A percentile compares a stretch with the other conserved stretches of the same genome.
These are phyloP conservation scores for Trididemnum miniatum DNA, from an alignment of 23 tunicate genomes.

Conservation along the genomic window DNA sequence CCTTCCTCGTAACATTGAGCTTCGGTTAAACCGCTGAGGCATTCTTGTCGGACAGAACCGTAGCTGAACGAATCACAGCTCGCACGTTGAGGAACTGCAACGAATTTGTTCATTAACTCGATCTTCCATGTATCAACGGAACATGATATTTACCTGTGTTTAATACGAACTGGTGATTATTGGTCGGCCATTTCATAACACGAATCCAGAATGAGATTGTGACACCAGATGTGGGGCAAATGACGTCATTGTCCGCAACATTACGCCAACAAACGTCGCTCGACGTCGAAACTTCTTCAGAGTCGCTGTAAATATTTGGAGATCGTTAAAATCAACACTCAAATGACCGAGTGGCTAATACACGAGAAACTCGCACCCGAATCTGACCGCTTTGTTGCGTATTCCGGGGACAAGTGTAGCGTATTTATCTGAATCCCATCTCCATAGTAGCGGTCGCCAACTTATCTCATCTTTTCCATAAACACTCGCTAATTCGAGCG, in stretches of 20 bases:
- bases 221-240: conserved; percentile 31
- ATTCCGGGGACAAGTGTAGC: conserved; percentile 46
- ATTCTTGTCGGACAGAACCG: too few species aligned
- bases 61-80: too few species aligned
- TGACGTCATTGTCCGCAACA: not conserved
- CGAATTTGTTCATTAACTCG: too few species aligned
- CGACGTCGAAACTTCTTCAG: conserved; percentile 45
- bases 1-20: too few species aligned
- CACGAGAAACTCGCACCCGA: conserved; percentile 46
- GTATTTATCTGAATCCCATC: conserved; percentile 28
- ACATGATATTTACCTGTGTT: not conserved
- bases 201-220: conserved; percentile 68
- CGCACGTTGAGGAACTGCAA: too few species aligned
- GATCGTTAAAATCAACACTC: too few species aligned
- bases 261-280: conserved; percentile 63
- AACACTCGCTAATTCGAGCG: conserved; percentile 31
- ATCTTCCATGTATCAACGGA: too few species aligned
- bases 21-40: too few species aligned
- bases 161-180: not conserved
- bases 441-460: conserved; percentile 59
- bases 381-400: conserved; percentile 45
- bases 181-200: conserved; percentile 39
- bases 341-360: too few species aligned
- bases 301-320: not conserved
- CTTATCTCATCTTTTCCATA: not conserved